phyloP scores from a whole-genome alignment of 2,797 vertebrate genomes.

The Sebastes paucispinis region DNA sequence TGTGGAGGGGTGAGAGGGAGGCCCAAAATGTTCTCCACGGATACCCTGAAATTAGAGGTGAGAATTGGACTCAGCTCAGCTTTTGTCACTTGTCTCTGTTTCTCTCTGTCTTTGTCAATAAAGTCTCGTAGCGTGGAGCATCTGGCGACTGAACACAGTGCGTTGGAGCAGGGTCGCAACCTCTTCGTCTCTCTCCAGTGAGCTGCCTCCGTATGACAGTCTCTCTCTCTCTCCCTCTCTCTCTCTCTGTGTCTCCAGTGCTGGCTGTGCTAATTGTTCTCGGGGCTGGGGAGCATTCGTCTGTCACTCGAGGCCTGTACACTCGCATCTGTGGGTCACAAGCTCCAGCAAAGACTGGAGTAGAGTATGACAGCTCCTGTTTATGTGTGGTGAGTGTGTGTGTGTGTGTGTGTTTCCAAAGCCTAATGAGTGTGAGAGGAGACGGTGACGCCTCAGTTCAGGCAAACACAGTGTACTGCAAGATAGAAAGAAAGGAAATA shows the following conservation, averaged over 20 bases:
- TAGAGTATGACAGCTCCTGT: constrained; percentile 40
- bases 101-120: constrained; percentile 15
- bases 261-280: constrained; percentile 57
- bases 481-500: not conserved
- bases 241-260: constrained; percentile 8
- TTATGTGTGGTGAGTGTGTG: constrained; percentile 22
- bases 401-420: constrained; percentile 1
- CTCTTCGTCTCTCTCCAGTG: constrained; percentile 51
- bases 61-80: constrained; percentile 30
- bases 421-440: constrained; percentile 29
- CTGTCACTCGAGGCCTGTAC: constrained; percentile 49
- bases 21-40: constrained; percentile 23
- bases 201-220: constrained; percentile 40
- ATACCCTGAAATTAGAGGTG: constrained; percentile 47
- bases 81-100: not conserved
- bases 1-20: constrained; percentile 13
- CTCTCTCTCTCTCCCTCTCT: not conserved
- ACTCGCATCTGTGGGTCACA: constrained; percentile 40
- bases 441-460: not conserved
- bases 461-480: not conserved
- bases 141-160: constrained; percentile 29
- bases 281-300: constrained; percentile 22
- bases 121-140: constrained; percentile 5
- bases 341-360: constrained; percentile 28
- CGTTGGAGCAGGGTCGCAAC: constrained; percentile 32